phyloP scores from a whole-genome alignment of 2,797 vertebrate species.

The Tadarida brasiliensis region DNA sequence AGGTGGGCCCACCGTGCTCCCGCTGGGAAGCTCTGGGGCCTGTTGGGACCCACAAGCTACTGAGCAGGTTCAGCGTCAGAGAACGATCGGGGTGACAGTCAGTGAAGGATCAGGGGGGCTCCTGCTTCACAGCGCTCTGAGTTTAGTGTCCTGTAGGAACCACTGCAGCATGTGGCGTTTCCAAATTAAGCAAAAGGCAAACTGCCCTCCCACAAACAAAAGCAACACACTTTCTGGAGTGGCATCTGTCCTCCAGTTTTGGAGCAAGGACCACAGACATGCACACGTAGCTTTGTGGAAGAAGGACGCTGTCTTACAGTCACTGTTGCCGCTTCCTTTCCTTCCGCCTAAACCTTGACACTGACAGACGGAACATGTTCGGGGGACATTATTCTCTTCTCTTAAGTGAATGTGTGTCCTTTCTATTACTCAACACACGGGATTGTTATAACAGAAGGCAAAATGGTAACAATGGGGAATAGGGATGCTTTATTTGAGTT shows the following conservation, averaged over 20 bases:
- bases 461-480: neutral
- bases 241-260: neutral
- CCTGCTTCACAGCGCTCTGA: neutral
- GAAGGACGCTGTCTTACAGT: neutral
- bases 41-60: neutral
- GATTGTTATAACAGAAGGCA: neutral
- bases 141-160: neutral
- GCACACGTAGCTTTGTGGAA: rapidly evolving
- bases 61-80: slow-evolving; percentile 47
- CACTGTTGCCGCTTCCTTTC: neutral
- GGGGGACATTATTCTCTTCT: neutral
- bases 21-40: rapidly evolving
- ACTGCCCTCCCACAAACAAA: rapidly evolving
- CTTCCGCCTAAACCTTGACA: neutral
- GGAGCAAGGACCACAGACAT: neutral
- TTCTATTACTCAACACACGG: neutral
- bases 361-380: too few species aligned
- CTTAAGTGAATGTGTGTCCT: neutral
- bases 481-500: neutral
- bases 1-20: rapidly evolving
- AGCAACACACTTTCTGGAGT: neutral
- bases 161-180: neutral
- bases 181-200: slow-evolving; percentile 18
- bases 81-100: neutral
- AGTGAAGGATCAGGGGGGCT: neutral